Conservation (phyloP, 2,888 invertebrate species). For the Latrodectus hesperus region DNA sequence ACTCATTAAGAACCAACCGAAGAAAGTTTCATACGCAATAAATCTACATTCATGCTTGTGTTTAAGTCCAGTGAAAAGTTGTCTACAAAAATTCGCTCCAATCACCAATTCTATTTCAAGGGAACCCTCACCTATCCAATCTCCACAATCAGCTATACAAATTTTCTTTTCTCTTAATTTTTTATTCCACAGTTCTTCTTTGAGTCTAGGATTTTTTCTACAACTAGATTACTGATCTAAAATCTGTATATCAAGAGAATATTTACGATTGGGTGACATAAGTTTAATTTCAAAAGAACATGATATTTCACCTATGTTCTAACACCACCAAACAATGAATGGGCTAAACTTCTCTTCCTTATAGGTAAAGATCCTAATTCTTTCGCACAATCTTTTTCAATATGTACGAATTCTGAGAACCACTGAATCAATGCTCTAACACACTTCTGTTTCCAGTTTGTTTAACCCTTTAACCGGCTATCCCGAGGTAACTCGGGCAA, state of each 20-base stretch:
- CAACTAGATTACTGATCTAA: neutral
- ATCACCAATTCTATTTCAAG: slow-evolving; percentile 2
- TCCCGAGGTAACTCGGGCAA: too few species aligned
- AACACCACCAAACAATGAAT: neutral
- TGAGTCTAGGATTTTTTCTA: neutral
- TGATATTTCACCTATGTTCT: neutral
- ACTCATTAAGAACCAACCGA: neutral
- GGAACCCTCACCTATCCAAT: neutral
- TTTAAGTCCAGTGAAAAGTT: slow-evolving; percentile 10
- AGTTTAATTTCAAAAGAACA: neutral
- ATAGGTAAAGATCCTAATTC: neutral
- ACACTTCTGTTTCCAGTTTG: neutral
- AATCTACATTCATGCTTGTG: neutral
- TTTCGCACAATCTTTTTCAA: slow-evolving; percentile 7
- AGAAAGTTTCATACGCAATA: neutral
- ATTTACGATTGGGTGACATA: neutral
- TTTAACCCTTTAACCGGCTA: too few species aligned
- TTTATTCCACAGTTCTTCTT: neutral
- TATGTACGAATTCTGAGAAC: neutral
- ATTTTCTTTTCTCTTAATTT: slow-evolving; percentile 1
- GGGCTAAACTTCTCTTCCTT: slow-evolving; percentile 1
- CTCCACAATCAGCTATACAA: neutral
- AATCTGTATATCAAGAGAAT: neutral
- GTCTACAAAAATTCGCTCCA: neutral
- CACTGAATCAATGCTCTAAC: slow-evolving; percentile 15